Percentiles rank a stretch among this genome's conserved stretches.
These are phyloP conservation scores for Gryllus bimaculatus DNA, from an alignment of 1,140 invertebrate species.

Conservation along the genomic window DNA sequence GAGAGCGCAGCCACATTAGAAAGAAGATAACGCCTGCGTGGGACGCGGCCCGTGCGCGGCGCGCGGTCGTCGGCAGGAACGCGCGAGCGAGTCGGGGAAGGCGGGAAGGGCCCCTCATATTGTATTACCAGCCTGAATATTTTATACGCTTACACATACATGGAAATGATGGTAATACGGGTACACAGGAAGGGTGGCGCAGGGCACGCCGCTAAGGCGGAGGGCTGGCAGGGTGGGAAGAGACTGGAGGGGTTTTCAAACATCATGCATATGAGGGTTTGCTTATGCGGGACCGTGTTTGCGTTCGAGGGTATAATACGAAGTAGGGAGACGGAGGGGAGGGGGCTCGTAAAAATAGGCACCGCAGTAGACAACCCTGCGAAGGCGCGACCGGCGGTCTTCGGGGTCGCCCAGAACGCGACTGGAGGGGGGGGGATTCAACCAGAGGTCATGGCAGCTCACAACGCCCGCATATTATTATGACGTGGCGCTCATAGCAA, in stretches of 20 bases:
- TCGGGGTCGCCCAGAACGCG: neutral
- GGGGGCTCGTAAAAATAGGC: neutral
- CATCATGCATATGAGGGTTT: constrained; percentile 10
- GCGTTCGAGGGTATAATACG: neutral
- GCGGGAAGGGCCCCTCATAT: constrained; percentile 29
- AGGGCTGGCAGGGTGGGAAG: neutral
- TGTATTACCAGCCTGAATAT: constrained; percentile 29
- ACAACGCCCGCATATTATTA: too few relatives aligned
- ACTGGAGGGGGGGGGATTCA: neutral
- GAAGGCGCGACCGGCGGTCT: neutral
- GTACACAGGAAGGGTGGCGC: neutral
- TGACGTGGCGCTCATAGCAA: too few relatives aligned
- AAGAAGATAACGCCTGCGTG: constrained; percentile 34
- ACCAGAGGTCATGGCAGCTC: too few relatives aligned
- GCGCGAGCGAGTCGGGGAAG: constrained; percentile 19
- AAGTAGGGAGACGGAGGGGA: too few relatives aligned
- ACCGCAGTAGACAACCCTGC: neutral
- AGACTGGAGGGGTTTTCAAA: constrained; percentile 10
- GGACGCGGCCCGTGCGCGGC: neutral
- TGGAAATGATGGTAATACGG: constrained; percentile 7
- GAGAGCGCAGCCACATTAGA: constrained; percentile 40
- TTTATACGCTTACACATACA: constrained; percentile 24
- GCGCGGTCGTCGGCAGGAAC: constrained; percentile 27
- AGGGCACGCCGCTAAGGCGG: neutral
- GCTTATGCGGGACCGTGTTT: constrained; percentile 8